Evolutionary conservation across 2,888 invertebrate genomes (phyloP).

Genomic region (Clivina fossor): DNA sequence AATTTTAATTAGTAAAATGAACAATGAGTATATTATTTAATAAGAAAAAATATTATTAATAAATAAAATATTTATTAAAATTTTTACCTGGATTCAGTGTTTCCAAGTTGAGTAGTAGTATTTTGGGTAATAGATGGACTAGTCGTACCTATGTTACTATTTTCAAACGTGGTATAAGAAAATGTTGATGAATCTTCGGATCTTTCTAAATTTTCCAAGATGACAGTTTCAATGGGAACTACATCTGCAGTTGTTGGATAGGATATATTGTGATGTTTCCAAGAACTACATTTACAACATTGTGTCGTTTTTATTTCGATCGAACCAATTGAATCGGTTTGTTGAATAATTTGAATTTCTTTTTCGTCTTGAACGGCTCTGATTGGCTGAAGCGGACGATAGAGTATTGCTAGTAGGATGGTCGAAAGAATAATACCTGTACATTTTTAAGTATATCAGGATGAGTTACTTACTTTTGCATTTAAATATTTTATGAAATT

Average conservation of each 20-base stretch:
- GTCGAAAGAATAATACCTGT: constrained; percentile 10
- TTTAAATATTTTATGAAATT: no score
- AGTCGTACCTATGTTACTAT: not conserved
- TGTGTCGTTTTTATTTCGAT: constrained; percentile 3
- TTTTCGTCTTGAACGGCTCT: constrained; percentile 18
- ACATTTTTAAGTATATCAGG: not conserved
- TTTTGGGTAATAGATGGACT: constrained; percentile 9
- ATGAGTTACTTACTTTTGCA: not conserved
- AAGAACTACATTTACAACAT: not conserved
- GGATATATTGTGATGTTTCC: constrained; percentile 13
- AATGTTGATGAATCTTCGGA: constrained; percentile 4
- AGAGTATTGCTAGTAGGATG: constrained; percentile 41
- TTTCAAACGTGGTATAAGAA: constrained; percentile 7
- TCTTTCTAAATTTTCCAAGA: constrained; percentile 12
- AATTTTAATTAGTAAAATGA: no score
- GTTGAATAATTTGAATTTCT: constrained; percentile 16
- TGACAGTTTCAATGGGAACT: constrained; percentile 14
- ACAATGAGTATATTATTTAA: no score
- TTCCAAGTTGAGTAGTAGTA: constrained; percentile 3
- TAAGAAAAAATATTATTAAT: no score
- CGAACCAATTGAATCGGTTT: constrained; percentile 17
- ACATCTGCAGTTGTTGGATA: constrained; percentile 28
- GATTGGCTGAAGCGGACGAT: constrained; percentile 44
- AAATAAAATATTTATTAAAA: not conserved
- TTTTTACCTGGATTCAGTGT: not conserved